phyloP scores from a whole-genome alignment of 2,113 vertebrate genomes.

The Camelus bactrianus region DNA sequence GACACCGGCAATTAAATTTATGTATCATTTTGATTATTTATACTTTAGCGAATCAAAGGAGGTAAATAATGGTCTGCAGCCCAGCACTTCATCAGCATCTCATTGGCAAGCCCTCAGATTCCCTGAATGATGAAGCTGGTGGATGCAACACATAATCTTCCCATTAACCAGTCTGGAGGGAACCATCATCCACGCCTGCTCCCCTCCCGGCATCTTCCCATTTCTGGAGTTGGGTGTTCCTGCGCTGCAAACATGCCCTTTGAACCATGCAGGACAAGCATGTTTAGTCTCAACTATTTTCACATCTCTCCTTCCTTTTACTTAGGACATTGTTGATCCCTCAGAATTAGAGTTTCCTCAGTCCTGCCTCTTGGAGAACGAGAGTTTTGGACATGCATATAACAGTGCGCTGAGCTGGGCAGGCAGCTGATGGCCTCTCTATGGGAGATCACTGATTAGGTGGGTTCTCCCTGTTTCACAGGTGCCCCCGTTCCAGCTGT shows the following conservation, averaged over 20 bases:
- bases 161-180: conserved; percentile 66
- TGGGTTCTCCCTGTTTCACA: not conserved
- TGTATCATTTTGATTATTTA: conserved; percentile 84
- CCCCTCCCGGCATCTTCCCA: not conserved
- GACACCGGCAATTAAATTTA: conserved; percentile 84
- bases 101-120: not conserved
- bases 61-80: conserved; percentile 77
- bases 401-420: not conserved
- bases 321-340: not conserved
- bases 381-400: not conserved
- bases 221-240: not conserved
- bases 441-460: not conserved
- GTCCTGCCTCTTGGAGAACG: not conserved
- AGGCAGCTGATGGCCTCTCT: not conserved
- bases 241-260: not conserved
- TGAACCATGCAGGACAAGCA: not conserved
- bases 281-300: conserved; percentile 50
- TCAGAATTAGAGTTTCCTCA: not conserved
- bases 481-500: not conserved
- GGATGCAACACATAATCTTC: conserved; percentile 71
- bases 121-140: conserved; percentile 18
- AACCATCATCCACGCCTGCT: not conserved
- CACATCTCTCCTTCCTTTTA: not conserved
- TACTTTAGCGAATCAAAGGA: conserved; percentile 78
- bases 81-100: conserved; percentile 61